Evolutionary conservation across 2,113 vertebrate genomes (phyloP), one percentile per base, ranked within the genome.

Genomic region (Rhadina sibilatrix): DNA sequence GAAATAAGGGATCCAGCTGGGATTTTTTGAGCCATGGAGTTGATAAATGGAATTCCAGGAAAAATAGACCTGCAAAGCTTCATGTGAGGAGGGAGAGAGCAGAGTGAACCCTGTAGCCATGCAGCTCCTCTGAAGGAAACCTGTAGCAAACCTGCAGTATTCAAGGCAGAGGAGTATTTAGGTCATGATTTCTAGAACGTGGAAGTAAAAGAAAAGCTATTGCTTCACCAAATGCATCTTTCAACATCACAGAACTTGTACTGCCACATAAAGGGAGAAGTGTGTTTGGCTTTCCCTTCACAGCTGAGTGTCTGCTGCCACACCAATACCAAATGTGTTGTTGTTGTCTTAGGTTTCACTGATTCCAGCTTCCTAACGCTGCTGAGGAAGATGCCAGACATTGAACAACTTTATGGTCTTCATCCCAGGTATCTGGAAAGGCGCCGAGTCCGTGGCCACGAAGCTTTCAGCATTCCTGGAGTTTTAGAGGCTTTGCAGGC

Each of bases 391-490:
- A 99, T 99, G 99, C 99, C 99, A 76, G 99, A 99, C 75, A 98
- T 99, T 93, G 99, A 99, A 97, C 99, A 99, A 96, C 98, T 99
- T 16, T 99, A 99, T 96, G 99, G 99, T 79, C 99, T 99, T 97
- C 99, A 99, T 88, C 99, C 99, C 85, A 98, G 99, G 91, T 99
- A 99, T 96, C 98, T 99, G 96, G 99, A 99, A 96, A 98, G 99
- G 83, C 99, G 99, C 71, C 98, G 99, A 94, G 99, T 99, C 49
- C 97, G 99, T 84, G 99, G 99, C 64, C 99, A 99, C 42, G 99
- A 99, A 97, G 99, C 99, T 70, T 99, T 99, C 95, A 99, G 99
- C 95, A 99, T 99, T 96, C 99, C 99, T 52, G 99, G 99, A 87
- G 99, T 99, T 88, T 96, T 99, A 96, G 99, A 99, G 98, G 99